Percentiles rank a stretch among this genome's conserved stretches.
phyloP scores from a whole-genome alignment of 2,888 invertebrate species.

The Muscina levida region DNA sequence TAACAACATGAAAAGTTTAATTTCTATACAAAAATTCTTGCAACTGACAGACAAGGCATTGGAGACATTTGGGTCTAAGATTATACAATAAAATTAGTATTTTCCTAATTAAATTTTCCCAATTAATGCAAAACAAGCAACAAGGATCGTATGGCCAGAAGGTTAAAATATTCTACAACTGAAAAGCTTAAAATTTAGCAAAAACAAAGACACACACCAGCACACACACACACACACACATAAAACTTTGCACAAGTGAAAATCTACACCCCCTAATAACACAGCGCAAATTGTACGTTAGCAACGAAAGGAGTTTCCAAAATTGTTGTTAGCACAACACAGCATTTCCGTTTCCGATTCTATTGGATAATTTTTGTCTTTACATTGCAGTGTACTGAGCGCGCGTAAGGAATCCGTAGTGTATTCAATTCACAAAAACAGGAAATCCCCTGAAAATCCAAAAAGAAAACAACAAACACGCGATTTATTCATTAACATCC shows the following conservation, averaged over 20 bases:
- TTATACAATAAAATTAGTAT: conserved; percentile 48
- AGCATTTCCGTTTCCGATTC: conserved; percentile 59
- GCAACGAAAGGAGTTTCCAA: conserved; percentile 47
- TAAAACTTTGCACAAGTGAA: conserved; percentile 20
- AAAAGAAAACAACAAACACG: conserved; percentile 40
- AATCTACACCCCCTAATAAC: background rate
- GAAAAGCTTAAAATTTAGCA: background rate
- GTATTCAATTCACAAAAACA: conserved; percentile 41
- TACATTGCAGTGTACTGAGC: background rate
- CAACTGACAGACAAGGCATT: background rate
- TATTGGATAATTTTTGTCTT: conserved; percentile 34
- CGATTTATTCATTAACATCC: conserved; percentile 59
- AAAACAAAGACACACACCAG: conserved; percentile 6
- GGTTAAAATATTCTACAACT: conserved; percentile 12
- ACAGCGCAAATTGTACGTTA: background rate
- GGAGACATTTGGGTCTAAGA: background rate
- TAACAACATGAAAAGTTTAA: conserved; percentile 31
- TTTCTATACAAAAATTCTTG: conserved; percentile 4
- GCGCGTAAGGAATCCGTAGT: background rate
- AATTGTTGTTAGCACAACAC: conserved; percentile 48
- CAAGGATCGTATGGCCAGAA: conserved; percentile 29
- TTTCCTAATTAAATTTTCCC: conserved; percentile 52
- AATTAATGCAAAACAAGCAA: conserved; percentile 42
- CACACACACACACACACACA: background rate
- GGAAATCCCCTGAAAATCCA: conserved; percentile 42